Evolutionary conservation across 2,113 vertebrate species (phyloP), one percentile per base, ranked within the genome.

Genomic region (Coryphaenoides rupestris): DNA sequence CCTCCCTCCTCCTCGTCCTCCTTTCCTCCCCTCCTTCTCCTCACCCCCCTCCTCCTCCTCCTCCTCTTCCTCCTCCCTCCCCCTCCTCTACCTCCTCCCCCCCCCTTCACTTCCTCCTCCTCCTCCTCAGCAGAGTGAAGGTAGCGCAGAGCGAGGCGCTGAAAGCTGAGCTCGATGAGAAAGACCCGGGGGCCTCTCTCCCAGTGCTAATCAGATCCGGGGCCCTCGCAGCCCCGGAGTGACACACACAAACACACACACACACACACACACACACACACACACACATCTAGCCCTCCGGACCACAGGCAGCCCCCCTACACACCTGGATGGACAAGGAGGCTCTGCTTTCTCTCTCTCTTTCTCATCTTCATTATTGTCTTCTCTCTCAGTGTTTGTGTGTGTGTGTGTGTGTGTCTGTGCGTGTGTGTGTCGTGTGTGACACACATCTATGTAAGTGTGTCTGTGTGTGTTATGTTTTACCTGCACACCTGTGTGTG

Each of bases 161-260:
- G 80, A 79, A 86, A 88, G 45, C 54, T 52, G 79, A 88, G 72
- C 79, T 66, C 58, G 73, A 86, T 87, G 86, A 82, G 86, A 87
- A 88, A 79, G 64, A 50, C 60, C 54, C 14, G 73, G 65, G 56
- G 28, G 65, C 62, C 59, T 65, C 40, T 72, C 74, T 85, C 76
- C 72, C 79, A 80, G 63, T 73, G 61, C 71, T 80, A 69, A 81
- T 81, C 75, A 69, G 81, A 83, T 82, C 63, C 55, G 26, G 2
- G 33, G 33, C 33, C 33, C 13, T 12, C 33, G 13, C 33, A 40
- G 6, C 52, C 9, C 65, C 23, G 33, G 61, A 21, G 47, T 65
- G 23, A 58, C 62, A 49, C 47, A 47, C 55, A 66, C 66, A 50
- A n/a, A n/a, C n/a, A n/a, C n/a, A n/a, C n/a, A n/a, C n/a, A n/a